A percentile compares a stretch with the other conserved stretches of the same genome.
These are phyloP conservation scores for Sandelia bainsii DNA, from an alignment of 2,797 vertebrate species.

Conservation along the genomic window DNA sequence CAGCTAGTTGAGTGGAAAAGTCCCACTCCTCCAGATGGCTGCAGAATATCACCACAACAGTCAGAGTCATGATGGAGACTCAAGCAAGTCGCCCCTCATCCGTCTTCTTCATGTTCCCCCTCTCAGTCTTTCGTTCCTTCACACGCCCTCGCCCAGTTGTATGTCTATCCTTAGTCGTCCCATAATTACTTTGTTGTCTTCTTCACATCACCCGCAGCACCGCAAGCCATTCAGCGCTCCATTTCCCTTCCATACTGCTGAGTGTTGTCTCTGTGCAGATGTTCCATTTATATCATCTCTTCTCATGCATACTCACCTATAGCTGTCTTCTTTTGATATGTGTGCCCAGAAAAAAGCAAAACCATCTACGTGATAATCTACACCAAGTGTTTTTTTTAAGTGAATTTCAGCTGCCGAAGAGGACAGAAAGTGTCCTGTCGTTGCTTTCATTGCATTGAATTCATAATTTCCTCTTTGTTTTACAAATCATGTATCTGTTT, in stretches of 20 bases:
- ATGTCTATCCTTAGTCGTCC: constrained; percentile 61
- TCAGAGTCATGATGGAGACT: constrained; percentile 50
- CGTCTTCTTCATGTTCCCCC: constrained; percentile 6
- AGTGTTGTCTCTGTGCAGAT: constrained; percentile 25
- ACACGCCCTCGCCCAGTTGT: constrained; percentile 39
- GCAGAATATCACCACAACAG: constrained; percentile 42
- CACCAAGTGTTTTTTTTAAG: background rate
- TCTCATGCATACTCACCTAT: constrained; percentile 7
- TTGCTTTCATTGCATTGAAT: background rate
- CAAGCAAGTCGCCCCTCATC: constrained; percentile 45
- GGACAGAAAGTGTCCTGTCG: background rate
- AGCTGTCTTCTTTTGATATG: constrained; percentile 3
- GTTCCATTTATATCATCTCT: constrained; percentile 18
- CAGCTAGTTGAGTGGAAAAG: constrained; percentile 22
- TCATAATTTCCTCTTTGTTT: background rate
- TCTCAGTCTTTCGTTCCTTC: constrained; percentile 23
- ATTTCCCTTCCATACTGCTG: constrained; percentile 48
- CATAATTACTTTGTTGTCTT: constrained; percentile 74
- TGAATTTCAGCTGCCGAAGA: background rate
- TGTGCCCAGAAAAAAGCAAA: background rate
- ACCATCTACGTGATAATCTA: background rate
- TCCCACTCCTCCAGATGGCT: constrained; percentile 54
- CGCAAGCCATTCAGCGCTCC: constrained; percentile 31
- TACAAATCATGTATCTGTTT: constrained; percentile 2
- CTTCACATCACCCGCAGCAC: constrained; percentile 57